These are phyloP conservation scores for Lamprotornis superbus DNA, from an alignment of 2,113 vertebrate species.

Conservation along the genomic window DNA sequence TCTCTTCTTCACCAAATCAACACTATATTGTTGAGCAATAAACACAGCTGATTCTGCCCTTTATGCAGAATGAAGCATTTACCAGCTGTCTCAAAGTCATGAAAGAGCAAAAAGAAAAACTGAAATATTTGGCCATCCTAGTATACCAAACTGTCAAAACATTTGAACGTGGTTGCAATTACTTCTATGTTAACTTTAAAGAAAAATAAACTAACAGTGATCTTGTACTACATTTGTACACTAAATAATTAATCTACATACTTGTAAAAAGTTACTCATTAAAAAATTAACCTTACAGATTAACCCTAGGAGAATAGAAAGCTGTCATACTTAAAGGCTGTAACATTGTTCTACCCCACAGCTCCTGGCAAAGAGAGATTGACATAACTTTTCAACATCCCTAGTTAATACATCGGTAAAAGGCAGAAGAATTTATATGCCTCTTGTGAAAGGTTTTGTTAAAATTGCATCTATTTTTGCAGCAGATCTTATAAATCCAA, in stretches of 20 bases:
- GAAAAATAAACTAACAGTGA: not conserved
- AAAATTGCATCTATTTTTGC: conserved; percentile 38
- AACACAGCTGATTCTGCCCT: not conserved
- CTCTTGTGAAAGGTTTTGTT: not conserved
- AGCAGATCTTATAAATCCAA: conserved; percentile 4
- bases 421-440: not conserved
- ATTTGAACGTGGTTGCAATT: not conserved
- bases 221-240: not conserved
- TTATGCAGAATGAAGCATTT: not conserved
- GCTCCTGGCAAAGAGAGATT: not conserved
- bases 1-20: not conserved
- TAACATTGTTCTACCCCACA: not conserved
- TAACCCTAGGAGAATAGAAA: not conserved
- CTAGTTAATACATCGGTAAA: not conserved
- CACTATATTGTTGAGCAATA: not conserved
- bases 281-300: not conserved
- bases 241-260: not conserved
- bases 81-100: not conserved
- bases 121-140: not conserved
- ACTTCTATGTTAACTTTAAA: not conserved
- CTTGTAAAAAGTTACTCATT: not conserved
- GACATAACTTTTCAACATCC: not conserved
- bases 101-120: not conserved
- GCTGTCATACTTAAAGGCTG: not conserved
- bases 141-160: not conserved